phyloP scores from a whole-genome alignment of 2,888 invertebrate species.

The Nomada lathburiana region DNA sequence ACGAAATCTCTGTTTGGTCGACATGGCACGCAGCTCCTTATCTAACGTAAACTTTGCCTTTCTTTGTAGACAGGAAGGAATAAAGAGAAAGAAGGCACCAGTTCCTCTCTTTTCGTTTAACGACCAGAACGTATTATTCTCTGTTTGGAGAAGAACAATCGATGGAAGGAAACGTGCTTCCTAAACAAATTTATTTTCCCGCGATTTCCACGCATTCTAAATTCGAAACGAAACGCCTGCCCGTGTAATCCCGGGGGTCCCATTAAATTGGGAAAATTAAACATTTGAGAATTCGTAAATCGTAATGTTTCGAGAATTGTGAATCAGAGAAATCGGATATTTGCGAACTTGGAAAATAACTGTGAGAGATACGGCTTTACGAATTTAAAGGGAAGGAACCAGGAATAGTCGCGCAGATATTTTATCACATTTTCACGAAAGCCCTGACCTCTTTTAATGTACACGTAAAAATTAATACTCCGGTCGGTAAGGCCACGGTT shows the following conservation, averaged over 20 bases:
- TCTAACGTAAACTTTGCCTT: conserved; percentile 79
- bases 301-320: too few relatives aligned
- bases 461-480: background rate
- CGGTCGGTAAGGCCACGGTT: background rate
- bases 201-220: background rate
- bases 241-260: too few relatives aligned
- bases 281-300: background rate
- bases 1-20: conserved; percentile 74
- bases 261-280: background rate
- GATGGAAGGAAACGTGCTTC: conserved; percentile 15
- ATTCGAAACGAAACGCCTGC: background rate
- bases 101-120: background rate
- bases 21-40: conserved; percentile 77
- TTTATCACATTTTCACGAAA: too few relatives aligned
- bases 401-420: too few relatives aligned
- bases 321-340: background rate
- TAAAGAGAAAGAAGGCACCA: background rate
- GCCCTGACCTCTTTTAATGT: background rate
- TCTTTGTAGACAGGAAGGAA: conserved; percentile 68
- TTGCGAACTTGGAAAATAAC: background rate
- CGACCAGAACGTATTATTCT: background rate
- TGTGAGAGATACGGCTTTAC: too few relatives aligned
- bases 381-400: too few relatives aligned
- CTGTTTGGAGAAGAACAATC: background rate
- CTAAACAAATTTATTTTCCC: background rate